Conservation (phyloP, 2,113 vertebrate species). For the Campylomormyrus tamandua region DNA sequence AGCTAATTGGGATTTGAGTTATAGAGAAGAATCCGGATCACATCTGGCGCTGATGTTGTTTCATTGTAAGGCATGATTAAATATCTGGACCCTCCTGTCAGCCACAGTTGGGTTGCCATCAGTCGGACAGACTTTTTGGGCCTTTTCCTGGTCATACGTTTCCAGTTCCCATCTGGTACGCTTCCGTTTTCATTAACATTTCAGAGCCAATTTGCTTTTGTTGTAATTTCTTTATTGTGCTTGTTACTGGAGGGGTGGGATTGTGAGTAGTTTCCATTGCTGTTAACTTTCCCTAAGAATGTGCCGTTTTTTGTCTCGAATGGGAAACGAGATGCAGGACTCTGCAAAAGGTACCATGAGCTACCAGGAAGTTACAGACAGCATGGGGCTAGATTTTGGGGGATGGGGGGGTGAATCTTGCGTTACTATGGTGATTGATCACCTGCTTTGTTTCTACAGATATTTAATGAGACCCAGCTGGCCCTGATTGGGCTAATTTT, state of each 20-base stretch:
- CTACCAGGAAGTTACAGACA: neutral
- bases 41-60: conserved; percentile 6
- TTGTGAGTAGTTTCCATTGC: neutral
- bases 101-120: neutral
- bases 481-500: neutral
- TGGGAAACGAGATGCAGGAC: neutral
- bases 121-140: neutral
- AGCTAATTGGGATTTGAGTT: conserved; percentile 12
- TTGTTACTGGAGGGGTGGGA: neutral
- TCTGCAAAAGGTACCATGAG: neutral
- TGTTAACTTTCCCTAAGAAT: neutral
- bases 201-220: neutral
- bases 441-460: neutral
- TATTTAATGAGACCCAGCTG: neutral
- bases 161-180: conserved; percentile 6
- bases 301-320: neutral
- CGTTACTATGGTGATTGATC: neutral
- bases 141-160: neutral
- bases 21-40: neutral
- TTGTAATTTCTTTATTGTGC: neutral
- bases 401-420: neutral
- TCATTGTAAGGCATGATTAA: conserved; percentile 10
- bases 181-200: conserved; percentile 10
- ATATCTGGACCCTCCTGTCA: neutral
- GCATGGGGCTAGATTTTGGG: neutral